These are phyloP conservation scores for Dermatophagoides farinae DNA, from an alignment of 1,140 invertebrate species.

Conservation along the genomic window DNA sequence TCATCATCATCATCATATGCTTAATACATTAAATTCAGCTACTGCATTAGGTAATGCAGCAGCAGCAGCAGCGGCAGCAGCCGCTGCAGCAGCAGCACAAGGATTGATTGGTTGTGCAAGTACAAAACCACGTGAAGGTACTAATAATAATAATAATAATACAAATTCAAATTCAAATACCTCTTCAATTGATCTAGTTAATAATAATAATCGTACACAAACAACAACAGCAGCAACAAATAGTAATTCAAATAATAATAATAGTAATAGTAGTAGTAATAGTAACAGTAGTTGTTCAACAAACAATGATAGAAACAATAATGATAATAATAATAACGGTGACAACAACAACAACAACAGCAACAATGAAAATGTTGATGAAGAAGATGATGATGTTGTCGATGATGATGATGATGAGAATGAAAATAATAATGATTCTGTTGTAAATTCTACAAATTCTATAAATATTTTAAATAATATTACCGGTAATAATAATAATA, in stretches of 20 bases:
- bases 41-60: background rate
- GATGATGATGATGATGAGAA: no score
- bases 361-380: background rate
- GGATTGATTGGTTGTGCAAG: background rate
- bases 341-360: background rate
- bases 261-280: background rate
- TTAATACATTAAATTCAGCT: background rate
- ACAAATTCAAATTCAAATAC: background rate
- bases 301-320: background rate
- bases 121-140: slow-evolving; percentile 9
- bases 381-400: no score
- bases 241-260: background rate
- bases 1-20: slow-evolving; percentile 5
- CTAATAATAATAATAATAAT: background rate
- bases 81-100: background rate
- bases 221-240: background rate
- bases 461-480: no score
- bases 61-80: background rate
- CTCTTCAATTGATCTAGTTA: background rate
- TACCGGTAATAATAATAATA: no score
- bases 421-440: no score
- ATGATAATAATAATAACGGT: background rate
- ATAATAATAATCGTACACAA: background rate
- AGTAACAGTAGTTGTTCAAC: background rate
- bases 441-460: no score